Conservation (phyloP, 2,113 vertebrate species). For the Calidris pugnax region DNA sequence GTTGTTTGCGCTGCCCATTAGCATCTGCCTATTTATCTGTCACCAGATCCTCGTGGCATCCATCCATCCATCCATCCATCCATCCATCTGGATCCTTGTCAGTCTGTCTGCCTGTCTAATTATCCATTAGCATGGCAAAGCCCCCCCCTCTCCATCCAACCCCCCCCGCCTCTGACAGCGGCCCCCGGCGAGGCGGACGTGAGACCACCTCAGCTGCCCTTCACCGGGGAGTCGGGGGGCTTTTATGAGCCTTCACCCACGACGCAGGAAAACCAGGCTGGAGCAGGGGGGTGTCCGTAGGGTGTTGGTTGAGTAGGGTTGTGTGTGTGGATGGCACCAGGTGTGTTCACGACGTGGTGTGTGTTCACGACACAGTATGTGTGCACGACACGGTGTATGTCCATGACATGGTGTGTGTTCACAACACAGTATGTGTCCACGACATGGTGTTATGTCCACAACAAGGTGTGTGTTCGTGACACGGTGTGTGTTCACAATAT, state of each 20-base stretch:
- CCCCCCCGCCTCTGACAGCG: neutral
- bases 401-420: too few relatives aligned
- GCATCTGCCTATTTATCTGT: conserved; percentile 33
- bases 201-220: neutral
- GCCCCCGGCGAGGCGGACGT: too few relatives aligned
- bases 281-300: neutral
- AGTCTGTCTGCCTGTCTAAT: conserved; percentile 22
- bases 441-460: too few relatives aligned
- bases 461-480: too few relatives aligned
- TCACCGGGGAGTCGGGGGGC: accelerated
- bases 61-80: neutral
- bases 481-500: too few relatives aligned
- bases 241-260: neutral
- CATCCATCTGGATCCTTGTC: conserved; percentile 17
- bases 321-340: too few relatives aligned
- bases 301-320: accelerated
- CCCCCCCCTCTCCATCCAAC: neutral
- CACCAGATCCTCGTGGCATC: neutral
- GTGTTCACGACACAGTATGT: too few relatives aligned
- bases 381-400: too few relatives aligned
- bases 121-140: neutral
- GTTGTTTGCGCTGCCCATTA: conserved; percentile 42
- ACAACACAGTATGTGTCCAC: too few relatives aligned
- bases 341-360: too few relatives aligned
- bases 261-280: accelerated